Percentiles rank a stretch among this genome's conserved stretches.
phyloP scores from a whole-genome alignment of 2,888 invertebrate species.

The Bruchidius siliquastri region DNA sequence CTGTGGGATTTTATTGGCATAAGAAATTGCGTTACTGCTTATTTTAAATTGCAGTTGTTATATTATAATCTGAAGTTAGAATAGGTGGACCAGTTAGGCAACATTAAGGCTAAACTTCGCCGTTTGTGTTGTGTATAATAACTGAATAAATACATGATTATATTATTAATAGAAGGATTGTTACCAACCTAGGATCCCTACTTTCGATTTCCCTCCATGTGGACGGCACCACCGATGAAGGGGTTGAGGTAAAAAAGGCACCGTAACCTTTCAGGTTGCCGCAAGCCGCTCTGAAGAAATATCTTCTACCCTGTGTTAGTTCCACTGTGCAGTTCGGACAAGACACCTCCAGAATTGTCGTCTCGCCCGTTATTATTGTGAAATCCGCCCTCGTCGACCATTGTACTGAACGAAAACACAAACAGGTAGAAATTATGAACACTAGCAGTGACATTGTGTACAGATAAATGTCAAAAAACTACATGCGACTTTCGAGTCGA shows the following conservation, averaged over 20 bases:
- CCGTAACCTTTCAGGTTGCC: constrained; percentile 93
- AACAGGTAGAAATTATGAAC: background rate
- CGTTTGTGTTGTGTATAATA: too few relatives aligned
- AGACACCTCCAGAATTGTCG: constrained; percentile 68
- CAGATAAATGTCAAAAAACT: too few relatives aligned
- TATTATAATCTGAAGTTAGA: too few relatives aligned
- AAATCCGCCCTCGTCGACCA: constrained; percentile 89
- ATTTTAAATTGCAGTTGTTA: too few relatives aligned
- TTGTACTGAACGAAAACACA: constrained; percentile 63
- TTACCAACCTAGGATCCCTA: constrained; percentile 53
- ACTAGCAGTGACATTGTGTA: too few relatives aligned
- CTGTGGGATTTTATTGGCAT: too few relatives aligned
- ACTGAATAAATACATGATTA: too few relatives aligned
- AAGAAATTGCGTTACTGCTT: too few relatives aligned
- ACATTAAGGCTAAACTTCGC: too few relatives aligned
- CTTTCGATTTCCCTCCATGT: constrained; percentile 88
- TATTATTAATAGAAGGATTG: background rate
- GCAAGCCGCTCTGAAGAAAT: constrained; percentile 87
- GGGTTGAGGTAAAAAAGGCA: constrained; percentile 68
- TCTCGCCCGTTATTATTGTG: constrained; percentile 72
- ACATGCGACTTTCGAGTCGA: too few relatives aligned
- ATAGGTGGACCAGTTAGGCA: too few relatives aligned
- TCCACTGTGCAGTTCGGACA: constrained; percentile 61
- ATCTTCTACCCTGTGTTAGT: constrained; percentile 78
- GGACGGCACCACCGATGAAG: constrained; percentile 83